phyloP scores from a whole-genome alignment of 2,888 invertebrate genomes.

The Lasioglossum vierecki region DNA sequence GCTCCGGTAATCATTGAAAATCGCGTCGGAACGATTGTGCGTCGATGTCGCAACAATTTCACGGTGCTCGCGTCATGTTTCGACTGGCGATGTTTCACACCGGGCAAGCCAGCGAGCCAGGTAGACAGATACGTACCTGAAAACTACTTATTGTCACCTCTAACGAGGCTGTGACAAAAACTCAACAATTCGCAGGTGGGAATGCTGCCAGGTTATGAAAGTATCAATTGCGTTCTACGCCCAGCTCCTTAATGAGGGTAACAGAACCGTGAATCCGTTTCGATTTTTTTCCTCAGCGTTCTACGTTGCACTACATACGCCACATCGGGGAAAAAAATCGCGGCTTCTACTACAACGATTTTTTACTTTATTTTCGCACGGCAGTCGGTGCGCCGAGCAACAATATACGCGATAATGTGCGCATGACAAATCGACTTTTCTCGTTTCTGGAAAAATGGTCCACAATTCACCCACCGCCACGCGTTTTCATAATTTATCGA shows the following conservation, averaged over 20 bases:
- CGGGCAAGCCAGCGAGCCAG: slow-evolving; percentile 30
- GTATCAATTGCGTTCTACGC: slow-evolving; percentile 82
- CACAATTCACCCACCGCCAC: neutral
- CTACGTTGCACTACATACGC: neutral
- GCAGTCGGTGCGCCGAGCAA: neutral
- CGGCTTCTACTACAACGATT: neutral
- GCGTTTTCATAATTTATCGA: neutral
- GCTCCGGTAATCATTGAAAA: neutral
- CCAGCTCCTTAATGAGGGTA: slow-evolving; percentile 81
- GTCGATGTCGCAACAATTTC: slow-evolving; percentile 31
- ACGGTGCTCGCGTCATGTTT: slow-evolving; percentile 49
- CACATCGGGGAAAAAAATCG: neutral
- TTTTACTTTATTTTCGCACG: neutral
- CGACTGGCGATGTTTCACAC: slow-evolving; percentile 54
- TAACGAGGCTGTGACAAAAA: slow-evolving; percentile 80
- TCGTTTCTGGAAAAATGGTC: neutral
- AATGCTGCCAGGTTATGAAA: slow-evolving; percentile 82
- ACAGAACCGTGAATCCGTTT: slow-evolving; percentile 66
- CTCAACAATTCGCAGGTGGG: slow-evolving; percentile 80
- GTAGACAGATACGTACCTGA: slow-evolving; percentile 75
- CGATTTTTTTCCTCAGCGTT: slow-evolving; percentile 53
- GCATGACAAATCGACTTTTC: neutral
- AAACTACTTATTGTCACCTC: slow-evolving; percentile 83
- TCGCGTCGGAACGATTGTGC: neutral
- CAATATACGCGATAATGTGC: no score